phyloP scores from a whole-genome alignment of 2,888 invertebrate genomes.

The Elaeidobius kamerunicus region DNA sequence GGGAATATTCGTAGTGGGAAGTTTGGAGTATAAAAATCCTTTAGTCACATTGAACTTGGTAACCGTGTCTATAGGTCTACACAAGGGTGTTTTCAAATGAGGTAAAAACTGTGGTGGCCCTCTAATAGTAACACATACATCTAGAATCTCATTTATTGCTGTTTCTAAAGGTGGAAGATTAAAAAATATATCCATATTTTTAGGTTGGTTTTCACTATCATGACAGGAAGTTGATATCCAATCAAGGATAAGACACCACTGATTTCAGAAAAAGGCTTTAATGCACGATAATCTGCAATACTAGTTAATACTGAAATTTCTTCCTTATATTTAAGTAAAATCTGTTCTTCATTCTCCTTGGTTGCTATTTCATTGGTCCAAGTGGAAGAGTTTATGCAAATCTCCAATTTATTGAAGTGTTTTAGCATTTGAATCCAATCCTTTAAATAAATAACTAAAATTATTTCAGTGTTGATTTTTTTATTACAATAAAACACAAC shows the following conservation, averaged over 20 bases:
- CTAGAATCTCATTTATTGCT: conserved; percentile 4
- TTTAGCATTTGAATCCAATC: conserved; percentile 27
- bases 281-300: conserved; percentile 10
- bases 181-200: conserved; percentile 19
- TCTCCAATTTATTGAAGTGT: conserved; percentile 24
- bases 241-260: conserved; percentile 22
- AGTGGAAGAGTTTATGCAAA: conserved; percentile 11
- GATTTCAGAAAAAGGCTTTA: conserved; percentile 10
- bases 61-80: conserved; percentile 3
- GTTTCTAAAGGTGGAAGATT: conserved; percentile 6
- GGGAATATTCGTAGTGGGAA: conserved; percentile 10
- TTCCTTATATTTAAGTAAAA: too few species aligned
- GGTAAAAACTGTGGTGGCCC: conserved; percentile 25
- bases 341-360: conserved; percentile 5
- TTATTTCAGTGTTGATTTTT: too few species aligned
- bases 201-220: conserved; percentile 9
- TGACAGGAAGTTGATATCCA: conserved; percentile 22
- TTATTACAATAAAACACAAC: too few species aligned
- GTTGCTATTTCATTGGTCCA: conserved; percentile 15
- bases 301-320: conserved; percentile 16
- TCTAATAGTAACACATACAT: conserved; percentile 23
- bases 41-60: conserved; percentile 14
- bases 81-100: conserved; percentile 9
- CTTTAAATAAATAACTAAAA: conserved; percentile 10
- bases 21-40: conserved; percentile 18